A percentile compares a stretch with the other conserved stretches of the same genome.
phyloP scores from a whole-genome alignment of 1,140 invertebrate genomes.

The Musca domestica region DNA sequence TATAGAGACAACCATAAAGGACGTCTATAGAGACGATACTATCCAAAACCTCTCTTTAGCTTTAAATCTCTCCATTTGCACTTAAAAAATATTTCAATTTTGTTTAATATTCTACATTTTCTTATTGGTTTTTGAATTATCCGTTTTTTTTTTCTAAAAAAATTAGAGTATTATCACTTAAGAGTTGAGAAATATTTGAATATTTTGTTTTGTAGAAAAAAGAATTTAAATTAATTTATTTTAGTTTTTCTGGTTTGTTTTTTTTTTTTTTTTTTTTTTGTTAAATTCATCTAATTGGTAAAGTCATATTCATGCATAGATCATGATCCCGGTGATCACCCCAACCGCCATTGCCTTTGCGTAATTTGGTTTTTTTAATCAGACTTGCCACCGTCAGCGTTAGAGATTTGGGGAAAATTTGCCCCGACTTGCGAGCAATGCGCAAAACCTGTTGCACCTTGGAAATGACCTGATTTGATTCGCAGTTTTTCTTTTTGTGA shows the following conservation, averaged over 20 bases:
- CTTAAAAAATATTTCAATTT: too few relatives aligned
- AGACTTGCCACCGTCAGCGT: constrained; percentile 68
- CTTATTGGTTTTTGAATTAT: too few relatives aligned
- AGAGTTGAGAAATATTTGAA: too few relatives aligned
- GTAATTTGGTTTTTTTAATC: constrained; percentile 77
- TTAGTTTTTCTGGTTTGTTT: neutral
- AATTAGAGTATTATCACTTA: too few relatives aligned
- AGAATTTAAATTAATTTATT: neutral
- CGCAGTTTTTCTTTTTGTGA: constrained; percentile 92
- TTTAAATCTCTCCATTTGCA: too few relatives aligned
- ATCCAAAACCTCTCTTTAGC: too few relatives aligned
- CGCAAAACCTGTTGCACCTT: constrained; percentile 81
- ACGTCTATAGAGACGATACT: too few relatives aligned
- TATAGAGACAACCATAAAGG: too few relatives aligned
- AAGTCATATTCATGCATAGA: constrained; percentile 50
- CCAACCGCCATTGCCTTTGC: constrained; percentile 97
- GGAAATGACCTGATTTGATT: constrained; percentile 80
- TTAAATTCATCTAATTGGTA: constrained; percentile 38
- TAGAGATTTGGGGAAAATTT: constrained; percentile 84
- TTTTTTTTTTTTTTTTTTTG: constrained; percentile 22
- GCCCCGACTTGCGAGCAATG: constrained; percentile 63
- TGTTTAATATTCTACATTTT: too few relatives aligned
- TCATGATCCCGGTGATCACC: constrained; percentile 67
- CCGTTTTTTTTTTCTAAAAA: too few relatives aligned
- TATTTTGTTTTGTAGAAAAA: neutral